Base-by-base conservation (phyloP, 2,113 vertebrate species). In the Heptranchias perlo region DNA sequence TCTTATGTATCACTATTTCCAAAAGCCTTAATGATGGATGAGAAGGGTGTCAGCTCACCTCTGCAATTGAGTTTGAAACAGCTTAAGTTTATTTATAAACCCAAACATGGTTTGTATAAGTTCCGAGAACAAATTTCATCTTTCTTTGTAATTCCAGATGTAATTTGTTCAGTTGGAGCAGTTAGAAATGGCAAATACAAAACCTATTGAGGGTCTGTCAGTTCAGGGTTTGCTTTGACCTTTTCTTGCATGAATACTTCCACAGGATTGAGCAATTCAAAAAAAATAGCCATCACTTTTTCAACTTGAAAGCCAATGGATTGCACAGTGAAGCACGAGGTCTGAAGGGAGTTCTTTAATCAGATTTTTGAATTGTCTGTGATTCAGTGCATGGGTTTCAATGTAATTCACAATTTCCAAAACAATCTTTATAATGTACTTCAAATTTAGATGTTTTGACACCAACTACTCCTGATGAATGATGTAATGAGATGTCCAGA, bases 331-430 rank as follows among this genome's bases (percentile, higher is more conserved):
- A 89, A 54, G 47, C 25, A 89, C 25, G 47, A 52, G 14, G 0
- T 89, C 47, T 28, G 47, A 89, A 89, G 49, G 11, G 16, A 84
- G 47, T 44, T 84, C 31, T 84, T 84, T 49, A 89, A 89, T 52
- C 14, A 23, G 49, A 31, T 13, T 89, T 89, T 54, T 31, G 28
- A 54, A 89, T 89, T 89, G 49, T 10, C 86, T 89, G 25, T n/a
- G n/a, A n/a, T 89, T 82, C 84, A 52, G 49, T 87, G 47, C 84
- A 87, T 87, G 86, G 23, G 11, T 89, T 54, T 89, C 86, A 89
- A 89, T 54, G 47, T 89, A 89, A 89, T 89, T 89, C 49, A 89
- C 86, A 49, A 54, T 54, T 89, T 89, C 49, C 25, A 89, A 54
- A 89, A 3, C 86, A 89, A 8, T 11, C 2, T 49, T 54, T 10